phyloP scores from a whole-genome alignment of 2,113 vertebrate species.

The Antennarius striatus region DNA sequence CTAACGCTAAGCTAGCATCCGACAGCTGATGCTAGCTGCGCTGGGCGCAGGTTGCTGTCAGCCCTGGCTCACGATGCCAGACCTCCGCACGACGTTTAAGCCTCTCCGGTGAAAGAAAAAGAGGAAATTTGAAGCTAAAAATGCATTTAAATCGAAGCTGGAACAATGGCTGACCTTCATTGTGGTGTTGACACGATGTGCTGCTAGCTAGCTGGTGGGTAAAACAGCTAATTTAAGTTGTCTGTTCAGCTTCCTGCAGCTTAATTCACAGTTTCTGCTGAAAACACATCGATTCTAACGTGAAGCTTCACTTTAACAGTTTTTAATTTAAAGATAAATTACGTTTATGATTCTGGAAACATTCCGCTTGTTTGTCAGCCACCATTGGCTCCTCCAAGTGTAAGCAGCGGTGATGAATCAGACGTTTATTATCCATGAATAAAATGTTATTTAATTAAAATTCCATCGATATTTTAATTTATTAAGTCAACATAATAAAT shows the following conservation, averaged over 20 bases:
- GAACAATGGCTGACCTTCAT: not conserved
- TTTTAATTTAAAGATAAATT: no score
- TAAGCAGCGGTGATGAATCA: no score
- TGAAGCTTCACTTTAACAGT: no score
- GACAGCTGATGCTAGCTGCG: conserved; percentile 55
- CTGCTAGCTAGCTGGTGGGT: conserved; percentile 33
- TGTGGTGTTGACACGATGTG: not conserved
- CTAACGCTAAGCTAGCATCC: conserved; percentile 55
- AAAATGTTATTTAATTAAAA: no score
- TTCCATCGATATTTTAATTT: no score
- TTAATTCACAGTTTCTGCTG: not conserved
- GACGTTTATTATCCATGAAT: no score
- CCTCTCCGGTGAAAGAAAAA: accelerated
- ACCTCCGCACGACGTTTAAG: not conserved
- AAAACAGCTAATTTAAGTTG: conserved; percentile 24
- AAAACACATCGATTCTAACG: no score
- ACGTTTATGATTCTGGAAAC: no score
- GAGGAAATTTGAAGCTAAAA: not conserved
- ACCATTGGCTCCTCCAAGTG: no score
- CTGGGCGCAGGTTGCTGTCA: conserved; percentile 46
- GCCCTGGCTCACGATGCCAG: not conserved
- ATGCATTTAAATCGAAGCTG: not conserved
- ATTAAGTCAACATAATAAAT: no score
- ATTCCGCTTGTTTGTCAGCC: no score
- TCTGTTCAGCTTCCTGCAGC: not conserved